These are phyloP conservation scores for Tiaroga cobitis DNA, from an alignment of 2,797 vertebrate species.

Conservation along the genomic window DNA sequence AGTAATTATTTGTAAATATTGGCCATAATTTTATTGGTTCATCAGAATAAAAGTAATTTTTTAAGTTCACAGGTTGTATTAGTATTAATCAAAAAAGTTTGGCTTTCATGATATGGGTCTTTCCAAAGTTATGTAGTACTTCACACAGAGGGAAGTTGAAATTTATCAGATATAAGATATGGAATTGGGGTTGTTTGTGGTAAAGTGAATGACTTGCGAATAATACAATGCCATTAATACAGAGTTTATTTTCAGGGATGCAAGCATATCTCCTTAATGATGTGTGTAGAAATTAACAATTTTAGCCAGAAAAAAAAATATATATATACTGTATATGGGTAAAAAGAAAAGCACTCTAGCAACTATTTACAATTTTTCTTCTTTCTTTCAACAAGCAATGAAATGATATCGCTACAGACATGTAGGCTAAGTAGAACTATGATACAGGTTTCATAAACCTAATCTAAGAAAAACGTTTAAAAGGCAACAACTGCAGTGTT, in stretches of 20 bases:
- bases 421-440: background rate
- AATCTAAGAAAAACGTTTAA: constrained; percentile 22
- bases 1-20: constrained; percentile 99
- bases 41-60: constrained; percentile 99
- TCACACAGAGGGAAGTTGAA: background rate
- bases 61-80: constrained; percentile 82
- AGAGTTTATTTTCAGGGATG: background rate
- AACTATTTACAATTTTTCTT: too few relatives aligned
- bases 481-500: constrained; percentile 14
- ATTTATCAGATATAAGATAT: background rate
- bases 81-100: constrained; percentile 5
- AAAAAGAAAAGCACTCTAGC: background rate
- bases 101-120: background rate
- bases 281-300: background rate
- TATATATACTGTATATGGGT: background rate
- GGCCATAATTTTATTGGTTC: constrained; percentile 99
- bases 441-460: background rate
- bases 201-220: background rate
- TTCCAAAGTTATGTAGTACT: background rate
- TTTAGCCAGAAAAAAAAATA: background rate
- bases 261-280: background rate
- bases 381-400: background rate
- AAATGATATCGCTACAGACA: background rate
- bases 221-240: background rate
- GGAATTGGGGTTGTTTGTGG: background rate